Percentiles rank a stretch among this genome's conserved stretches.
Evolutionary conservation across 2,797 vertebrate species (phyloP).

Genomic region (Epinephelus awoara): DNA sequence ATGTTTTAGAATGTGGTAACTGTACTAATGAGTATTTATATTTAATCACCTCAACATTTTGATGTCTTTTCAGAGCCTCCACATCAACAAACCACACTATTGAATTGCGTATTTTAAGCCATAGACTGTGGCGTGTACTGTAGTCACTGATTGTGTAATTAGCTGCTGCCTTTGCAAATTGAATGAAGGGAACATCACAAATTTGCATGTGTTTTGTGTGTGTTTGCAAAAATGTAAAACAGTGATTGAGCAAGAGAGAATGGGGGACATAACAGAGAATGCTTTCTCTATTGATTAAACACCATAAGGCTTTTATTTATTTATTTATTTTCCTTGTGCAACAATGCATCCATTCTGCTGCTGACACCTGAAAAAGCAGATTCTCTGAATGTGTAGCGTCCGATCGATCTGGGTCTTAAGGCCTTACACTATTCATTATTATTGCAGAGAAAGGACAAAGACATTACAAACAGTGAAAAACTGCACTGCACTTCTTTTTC

Average conservation of each 20-base stretch:
- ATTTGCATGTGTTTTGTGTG: conserved; percentile 39
- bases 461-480: conserved; percentile 23
- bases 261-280: conserved; percentile 5
- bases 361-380: conserved; percentile 29
- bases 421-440: conserved; percentile 11
- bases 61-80: conserved; percentile 21
- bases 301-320: neutral
- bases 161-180: conserved; percentile 28
- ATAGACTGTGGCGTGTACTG: conserved; percentile 5
- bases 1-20: neutral
- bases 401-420: conserved; percentile 9
- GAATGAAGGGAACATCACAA: conserved; percentile 1
- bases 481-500: neutral
- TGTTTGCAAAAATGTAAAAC: conserved; percentile 28
- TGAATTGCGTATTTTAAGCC: conserved; percentile 17
- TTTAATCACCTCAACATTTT: conserved; percentile 4
- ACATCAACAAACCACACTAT: conserved; percentile 17
- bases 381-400: conserved; percentile 11
- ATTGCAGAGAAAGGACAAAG: conserved; percentile 34
- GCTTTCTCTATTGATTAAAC: conserved; percentile 21
- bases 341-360: conserved; percentile 16
- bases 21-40: conserved; percentile 22
- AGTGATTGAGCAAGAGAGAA: conserved; percentile 19
- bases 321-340: conserved; percentile 20
- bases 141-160: conserved; percentile 35